phyloP scores from a whole-genome alignment of 2,888 invertebrate species.

The Amiota communis region DNA sequence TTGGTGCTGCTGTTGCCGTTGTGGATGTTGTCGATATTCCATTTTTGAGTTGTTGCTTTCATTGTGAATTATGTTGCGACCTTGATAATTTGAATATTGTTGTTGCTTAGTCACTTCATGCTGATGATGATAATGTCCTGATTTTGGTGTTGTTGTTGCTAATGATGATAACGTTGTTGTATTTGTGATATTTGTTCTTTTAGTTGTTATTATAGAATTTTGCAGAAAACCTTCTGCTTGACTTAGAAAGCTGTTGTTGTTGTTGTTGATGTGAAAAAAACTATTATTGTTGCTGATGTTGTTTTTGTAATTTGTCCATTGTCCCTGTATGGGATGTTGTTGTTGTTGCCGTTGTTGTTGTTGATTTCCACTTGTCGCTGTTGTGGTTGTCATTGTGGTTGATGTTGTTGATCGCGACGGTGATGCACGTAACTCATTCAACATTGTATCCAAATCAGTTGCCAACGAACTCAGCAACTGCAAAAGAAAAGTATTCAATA shows the following conservation, averaged over 20 bases:
- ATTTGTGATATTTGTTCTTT: conserved; percentile 36
- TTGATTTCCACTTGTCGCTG: conserved; percentile 42
- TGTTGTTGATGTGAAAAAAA: conserved; percentile 51
- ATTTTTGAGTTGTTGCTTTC: conserved; percentile 31
- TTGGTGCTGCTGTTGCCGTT: conserved; percentile 38
- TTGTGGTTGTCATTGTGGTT: conserved; percentile 37
- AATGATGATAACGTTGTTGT: conserved; percentile 10
- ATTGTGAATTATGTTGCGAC: conserved; percentile 38
- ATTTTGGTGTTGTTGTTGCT: conserved; percentile 18
- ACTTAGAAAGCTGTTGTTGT: conserved; percentile 25
- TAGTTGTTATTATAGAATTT: conserved; percentile 37
- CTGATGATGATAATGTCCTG: conserved; percentile 37
- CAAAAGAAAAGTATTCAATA: conserved; percentile 61
- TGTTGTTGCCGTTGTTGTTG: conserved; percentile 38
- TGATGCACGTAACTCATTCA: conserved; percentile 85
- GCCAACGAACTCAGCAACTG: conserved; percentile 88
- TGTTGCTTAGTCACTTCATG: conserved; percentile 15
- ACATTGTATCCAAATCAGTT: conserved; percentile 88
- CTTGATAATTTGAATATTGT: conserved; percentile 43
- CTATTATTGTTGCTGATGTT: conserved; percentile 53
- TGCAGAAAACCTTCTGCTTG: too few relatives aligned
- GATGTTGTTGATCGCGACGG: conserved; percentile 69
- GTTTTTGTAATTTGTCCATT: conserved; percentile 53
- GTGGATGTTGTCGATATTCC: conserved; percentile 33
- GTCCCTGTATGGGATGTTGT: conserved; percentile 38